These are phyloP conservation scores for Pteropus alecto DNA, from an alignment of 2,113 vertebrate species.

Conservation along the genomic window DNA sequence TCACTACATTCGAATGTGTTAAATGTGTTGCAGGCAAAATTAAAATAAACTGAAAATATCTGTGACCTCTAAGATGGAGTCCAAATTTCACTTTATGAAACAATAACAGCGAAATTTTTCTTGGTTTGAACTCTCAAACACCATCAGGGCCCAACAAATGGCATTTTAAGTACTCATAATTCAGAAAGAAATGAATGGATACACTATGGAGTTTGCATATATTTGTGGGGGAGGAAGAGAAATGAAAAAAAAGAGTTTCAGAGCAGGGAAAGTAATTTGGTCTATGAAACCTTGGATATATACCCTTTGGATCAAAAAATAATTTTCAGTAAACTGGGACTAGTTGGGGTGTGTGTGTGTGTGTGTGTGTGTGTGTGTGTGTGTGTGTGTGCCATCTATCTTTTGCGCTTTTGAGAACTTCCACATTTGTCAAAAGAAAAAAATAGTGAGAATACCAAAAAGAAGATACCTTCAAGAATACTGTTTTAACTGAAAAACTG, in stretches of 20 bases:
- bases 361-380: not conserved
- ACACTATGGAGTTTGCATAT: not conserved
- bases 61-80: not conserved
- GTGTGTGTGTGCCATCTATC: not conserved
- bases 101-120: not conserved
- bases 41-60: conserved; percentile 14
- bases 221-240: not conserved
- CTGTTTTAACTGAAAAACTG: not conserved
- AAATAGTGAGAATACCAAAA: not conserved
- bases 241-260: not conserved
- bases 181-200: not conserved
- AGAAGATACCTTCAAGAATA: not conserved
- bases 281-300: not conserved
- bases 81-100: not conserved
- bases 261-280: not conserved
- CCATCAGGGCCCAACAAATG: not conserved
- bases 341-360: not conserved
- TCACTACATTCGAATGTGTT: not conserved
- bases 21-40: not conserved
- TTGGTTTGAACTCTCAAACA: not conserved
- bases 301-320: not conserved
- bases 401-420: not conserved
- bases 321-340: not conserved
- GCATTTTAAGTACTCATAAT: not conserved
- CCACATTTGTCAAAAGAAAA: not conserved